Conservation (phyloP, 2,888 invertebrate species). For the Apoderus coryli region DNA sequence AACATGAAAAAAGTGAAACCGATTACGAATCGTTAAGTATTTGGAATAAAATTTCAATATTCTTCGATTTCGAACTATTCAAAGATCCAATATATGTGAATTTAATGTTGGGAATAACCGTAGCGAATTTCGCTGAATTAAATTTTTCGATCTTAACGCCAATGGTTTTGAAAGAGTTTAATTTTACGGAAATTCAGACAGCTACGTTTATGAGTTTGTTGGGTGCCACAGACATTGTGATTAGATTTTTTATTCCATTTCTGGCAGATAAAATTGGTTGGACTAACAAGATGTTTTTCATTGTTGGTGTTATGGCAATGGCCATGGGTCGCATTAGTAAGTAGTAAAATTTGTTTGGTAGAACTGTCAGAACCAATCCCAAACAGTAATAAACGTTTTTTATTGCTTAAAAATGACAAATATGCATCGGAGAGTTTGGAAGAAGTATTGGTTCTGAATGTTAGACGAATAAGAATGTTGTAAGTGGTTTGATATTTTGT, state of each 20-base stretch:
- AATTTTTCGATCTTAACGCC: conserved; percentile 62
- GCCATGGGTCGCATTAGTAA: conserved; percentile 50
- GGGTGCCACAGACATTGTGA: conserved; percentile 47
- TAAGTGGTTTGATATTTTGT: too few relatives aligned
- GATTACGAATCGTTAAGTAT: conserved; percentile 27
- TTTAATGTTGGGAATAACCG: conserved; percentile 53
- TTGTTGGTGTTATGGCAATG: conserved; percentile 52
- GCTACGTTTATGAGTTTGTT: conserved; percentile 56
- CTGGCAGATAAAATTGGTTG: conserved; percentile 52
- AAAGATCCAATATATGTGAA: conserved; percentile 55
- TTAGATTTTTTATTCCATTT: conserved; percentile 53
- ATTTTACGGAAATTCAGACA: conserved; percentile 43
- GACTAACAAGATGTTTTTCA: conserved; percentile 56
- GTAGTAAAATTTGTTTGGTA: conserved; percentile 17
- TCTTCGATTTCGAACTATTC: conserved; percentile 56
- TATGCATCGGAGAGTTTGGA: too few relatives aligned
- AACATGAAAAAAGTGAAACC: conserved; percentile 11
- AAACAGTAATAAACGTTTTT: too few relatives aligned
- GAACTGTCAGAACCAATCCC: too few relatives aligned
- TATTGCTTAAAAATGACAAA: too few relatives aligned
- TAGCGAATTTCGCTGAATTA: conserved; percentile 55
- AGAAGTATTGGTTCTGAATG: too few relatives aligned
- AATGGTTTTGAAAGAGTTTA: conserved; percentile 54
- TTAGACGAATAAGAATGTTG: too few relatives aligned
- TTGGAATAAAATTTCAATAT: conserved; percentile 42